Evolutionary conservation across 2,113 vertebrate genomes (phyloP), one percentile per base, ranked within the genome.

Genomic region (Ariopsis seemanni): DNA sequence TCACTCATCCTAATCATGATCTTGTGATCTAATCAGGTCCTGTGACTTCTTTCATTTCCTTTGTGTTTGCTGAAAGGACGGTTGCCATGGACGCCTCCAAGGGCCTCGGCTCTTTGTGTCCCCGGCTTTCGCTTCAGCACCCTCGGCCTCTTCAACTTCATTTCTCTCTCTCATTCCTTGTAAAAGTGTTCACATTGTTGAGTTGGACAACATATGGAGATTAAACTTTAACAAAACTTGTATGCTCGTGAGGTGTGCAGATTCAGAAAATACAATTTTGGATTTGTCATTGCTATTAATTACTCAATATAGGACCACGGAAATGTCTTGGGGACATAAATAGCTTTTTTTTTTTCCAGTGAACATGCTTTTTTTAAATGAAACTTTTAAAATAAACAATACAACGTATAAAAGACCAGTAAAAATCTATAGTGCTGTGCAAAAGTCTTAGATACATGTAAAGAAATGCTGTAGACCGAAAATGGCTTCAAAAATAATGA

Each of bases 1-100:
- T 91, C 82, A 84, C 85, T 90, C 91, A 85, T 92, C 88, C 90
- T 78, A 62, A 77, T 87, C 86, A 83, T 84, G 67, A 72, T 91
- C 83, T 88, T 92, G 88, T 93, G 91, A 91, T 90, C 86, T 89
- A 86, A 89, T 90, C 89, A 91, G 86, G 77, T 86, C 60, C 17
- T 55, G 63, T 48, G 84, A 88, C 58, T 89, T 87, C 84, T 92
- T 83, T 92, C 82, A 91, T 91, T 92, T 91, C 89, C 79, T 88
- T 77, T 86, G 82, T 85, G 72, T 91, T 84, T 82, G 74, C 88
- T 90, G 75, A 91, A 86, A 91, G 80, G 53, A 71, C 27, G 60
- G 88, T 91, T 90, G 69, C 89, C 88, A 89, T 91, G 85, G 88
- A 85, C 89, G 84, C 85, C 86, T 90, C 60, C 89, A 84, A 82